Conservation (phyloP, 2,113 vertebrate genomes). For the Mandrillus leucophaeus region DNA sequence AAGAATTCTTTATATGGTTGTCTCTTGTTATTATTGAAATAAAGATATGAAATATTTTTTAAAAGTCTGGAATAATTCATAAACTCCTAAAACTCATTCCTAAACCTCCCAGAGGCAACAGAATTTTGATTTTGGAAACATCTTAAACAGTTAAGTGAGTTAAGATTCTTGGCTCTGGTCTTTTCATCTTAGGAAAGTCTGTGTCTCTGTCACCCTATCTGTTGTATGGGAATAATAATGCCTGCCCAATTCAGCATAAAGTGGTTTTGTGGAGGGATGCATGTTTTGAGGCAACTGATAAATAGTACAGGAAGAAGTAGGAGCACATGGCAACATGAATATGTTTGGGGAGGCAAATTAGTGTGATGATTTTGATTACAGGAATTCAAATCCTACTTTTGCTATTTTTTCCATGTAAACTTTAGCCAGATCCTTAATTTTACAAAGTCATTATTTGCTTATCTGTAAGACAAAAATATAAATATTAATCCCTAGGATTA, state of each 20-base stretch:
- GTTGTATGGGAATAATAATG: neutral
- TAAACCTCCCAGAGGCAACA: neutral
- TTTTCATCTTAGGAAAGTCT: neutral
- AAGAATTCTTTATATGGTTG: neutral
- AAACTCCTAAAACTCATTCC: neutral
- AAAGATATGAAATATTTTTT: too few species aligned
- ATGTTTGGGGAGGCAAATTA: neutral
- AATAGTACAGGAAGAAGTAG: neutral
- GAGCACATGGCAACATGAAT: neutral
- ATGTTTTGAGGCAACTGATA: neutral
- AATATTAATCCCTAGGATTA: neutral
- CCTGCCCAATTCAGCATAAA: neutral
- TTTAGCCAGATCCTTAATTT: neutral
- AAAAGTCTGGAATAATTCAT: neutral
- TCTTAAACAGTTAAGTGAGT: neutral
- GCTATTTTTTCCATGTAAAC: neutral
- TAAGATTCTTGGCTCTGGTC: neutral
- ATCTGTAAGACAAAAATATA: neutral
- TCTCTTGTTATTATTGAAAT: neutral
- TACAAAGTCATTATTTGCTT: neutral
- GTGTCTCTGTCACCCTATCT: neutral
- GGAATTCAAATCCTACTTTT: neutral
- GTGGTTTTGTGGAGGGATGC: neutral
- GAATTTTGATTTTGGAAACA: neutral
- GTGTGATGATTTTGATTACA: neutral